Percentiles rank a stretch among this genome's conserved stretches.
These are phyloP conservation scores for Chalcosyrphus nemorum DNA, from an alignment of 2,888 invertebrate species.

Conservation along the genomic window DNA sequence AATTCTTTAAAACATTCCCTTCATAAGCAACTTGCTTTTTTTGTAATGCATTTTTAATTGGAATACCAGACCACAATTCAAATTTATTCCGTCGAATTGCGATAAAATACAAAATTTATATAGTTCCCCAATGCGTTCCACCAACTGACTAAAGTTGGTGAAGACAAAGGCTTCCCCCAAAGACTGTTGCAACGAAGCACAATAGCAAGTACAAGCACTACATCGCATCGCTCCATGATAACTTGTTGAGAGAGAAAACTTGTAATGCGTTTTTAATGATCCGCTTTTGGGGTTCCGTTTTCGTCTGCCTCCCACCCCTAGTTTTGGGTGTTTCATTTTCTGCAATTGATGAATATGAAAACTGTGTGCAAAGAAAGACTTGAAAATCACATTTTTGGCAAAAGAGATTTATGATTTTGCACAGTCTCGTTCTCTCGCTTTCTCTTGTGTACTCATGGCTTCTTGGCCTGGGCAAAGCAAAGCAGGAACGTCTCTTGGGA, in stretches of 20 bases:
- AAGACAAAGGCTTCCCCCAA: neutral
- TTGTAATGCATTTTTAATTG: constrained; percentile 12
- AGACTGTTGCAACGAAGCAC: neutral
- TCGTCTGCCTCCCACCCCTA: neutral
- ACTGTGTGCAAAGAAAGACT: constrained; percentile 24
- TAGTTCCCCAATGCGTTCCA: neutral
- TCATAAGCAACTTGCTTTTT: neutral
- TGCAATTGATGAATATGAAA: constrained; percentile 62
- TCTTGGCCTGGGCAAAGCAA: neutral
- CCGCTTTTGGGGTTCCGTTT: constrained; percentile 34
- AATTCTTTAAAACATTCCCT: too few relatives aligned
- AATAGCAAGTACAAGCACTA: neutral
- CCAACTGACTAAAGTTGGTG: neutral
- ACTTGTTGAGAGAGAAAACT: constrained; percentile 55
- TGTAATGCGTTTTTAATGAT: constrained; percentile 72
- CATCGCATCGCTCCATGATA: constrained; percentile 35
- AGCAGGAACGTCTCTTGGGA: constrained; percentile 30
- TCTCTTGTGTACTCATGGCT: neutral
- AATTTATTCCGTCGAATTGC: neutral
- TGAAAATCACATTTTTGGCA: constrained; percentile 45
- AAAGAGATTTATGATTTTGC: constrained; percentile 60
- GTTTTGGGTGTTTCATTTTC: constrained; percentile 20
- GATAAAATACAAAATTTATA: neutral
- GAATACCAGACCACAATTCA: neutral
- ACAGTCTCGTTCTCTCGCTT: constrained; percentile 6